Base-by-base conservation (phyloP, 2,797 vertebrate species). In the Clarias platycephalus region DNA sequence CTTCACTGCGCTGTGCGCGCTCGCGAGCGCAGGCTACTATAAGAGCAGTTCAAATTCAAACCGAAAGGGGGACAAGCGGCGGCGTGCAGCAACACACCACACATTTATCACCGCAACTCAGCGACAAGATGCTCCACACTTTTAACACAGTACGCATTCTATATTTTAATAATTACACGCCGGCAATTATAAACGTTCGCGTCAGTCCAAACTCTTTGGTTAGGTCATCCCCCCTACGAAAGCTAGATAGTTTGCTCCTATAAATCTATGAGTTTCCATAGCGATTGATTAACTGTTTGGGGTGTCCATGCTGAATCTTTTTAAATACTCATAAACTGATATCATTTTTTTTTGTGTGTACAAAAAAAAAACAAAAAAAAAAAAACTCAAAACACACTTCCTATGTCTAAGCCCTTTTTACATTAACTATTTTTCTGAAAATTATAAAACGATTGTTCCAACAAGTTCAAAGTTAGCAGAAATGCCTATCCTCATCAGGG, bases 251-350 rank as follows among this genome's bases (percentile, higher is more conserved):
- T 86, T 58, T 82, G 82, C 8, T 63, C 88, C 87, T 49, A 78
- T 83, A 84, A 40, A 86, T 91, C 80, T 71, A 88, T 77, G 87
- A 81, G 87, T 91, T 93, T 90, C 91, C 91, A 90, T 91, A 91
- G 92, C 90, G 90, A 91, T 93, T 26, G 90, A 77, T 91, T 93
- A 91, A 86, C 84, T 67, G 88, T 91, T 92, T 91, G 71, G 82
- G 86, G 77, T 68, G 55, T 28, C 5, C 78, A 62, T 53, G 78
- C 40, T 31, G 1, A 3, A 49, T 24, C 20, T 24, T 62, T 62
- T 31, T 12, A 28, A 75, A 75, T 55, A 26, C 24, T 18, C 18
- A 37, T 18, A 6, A 0, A 24, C 16, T 26, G 24, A 20, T 64
- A 15, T 20, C 22, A 58, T 34, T 72, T 26, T 20, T 28, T n/a